Conservation (phyloP, 2,113 vertebrate genomes). For the Notothenia coriiceps region DNA sequence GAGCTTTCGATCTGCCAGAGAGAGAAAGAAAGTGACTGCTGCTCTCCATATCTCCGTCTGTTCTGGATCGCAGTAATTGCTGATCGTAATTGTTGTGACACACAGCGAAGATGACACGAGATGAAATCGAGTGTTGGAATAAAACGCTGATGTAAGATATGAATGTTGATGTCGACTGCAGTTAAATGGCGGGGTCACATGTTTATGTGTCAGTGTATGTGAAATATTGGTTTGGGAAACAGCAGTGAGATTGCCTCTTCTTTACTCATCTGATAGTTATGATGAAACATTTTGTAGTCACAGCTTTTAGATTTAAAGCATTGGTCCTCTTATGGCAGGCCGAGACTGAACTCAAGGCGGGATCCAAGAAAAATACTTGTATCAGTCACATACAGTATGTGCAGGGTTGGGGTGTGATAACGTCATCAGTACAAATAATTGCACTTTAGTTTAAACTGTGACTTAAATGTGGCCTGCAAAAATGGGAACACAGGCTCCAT, state of each 20-base stretch:
- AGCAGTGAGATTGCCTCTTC: conserved; percentile 1
- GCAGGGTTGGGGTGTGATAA: too few species aligned
- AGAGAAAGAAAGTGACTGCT: conserved; percentile 28
- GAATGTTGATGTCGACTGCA: conserved; percentile 2
- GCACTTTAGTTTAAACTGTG: too few species aligned
- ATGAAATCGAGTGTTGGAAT: conserved; percentile 31
- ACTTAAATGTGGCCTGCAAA: too few species aligned
- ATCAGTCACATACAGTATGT: too few species aligned
- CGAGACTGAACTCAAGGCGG: too few species aligned
- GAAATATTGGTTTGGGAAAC: conserved; percentile 44
- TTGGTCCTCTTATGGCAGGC: too few species aligned
- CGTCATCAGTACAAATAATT: too few species aligned
- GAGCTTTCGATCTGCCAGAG: conserved; percentile 47
- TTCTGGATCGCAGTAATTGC: conserved; percentile 62
- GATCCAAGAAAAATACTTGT: too few species aligned
- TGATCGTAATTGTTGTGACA: conserved; percentile 48
- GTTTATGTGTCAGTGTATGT: conserved; percentile 39
- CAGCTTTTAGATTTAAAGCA: too few species aligned
- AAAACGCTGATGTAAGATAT: conserved; percentile 44
- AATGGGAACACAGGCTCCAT: too few species aligned
- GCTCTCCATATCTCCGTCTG: conserved; percentile 42
- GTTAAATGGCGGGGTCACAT: conserved; percentile 34
- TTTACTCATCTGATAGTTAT: conserved; percentile 5
- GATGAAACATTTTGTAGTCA: not conserved
- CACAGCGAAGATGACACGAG: conserved; percentile 39